These are phyloP conservation scores for Prorops nasuta DNA, from an alignment of 1,140 invertebrate species.

Conservation along the genomic window DNA sequence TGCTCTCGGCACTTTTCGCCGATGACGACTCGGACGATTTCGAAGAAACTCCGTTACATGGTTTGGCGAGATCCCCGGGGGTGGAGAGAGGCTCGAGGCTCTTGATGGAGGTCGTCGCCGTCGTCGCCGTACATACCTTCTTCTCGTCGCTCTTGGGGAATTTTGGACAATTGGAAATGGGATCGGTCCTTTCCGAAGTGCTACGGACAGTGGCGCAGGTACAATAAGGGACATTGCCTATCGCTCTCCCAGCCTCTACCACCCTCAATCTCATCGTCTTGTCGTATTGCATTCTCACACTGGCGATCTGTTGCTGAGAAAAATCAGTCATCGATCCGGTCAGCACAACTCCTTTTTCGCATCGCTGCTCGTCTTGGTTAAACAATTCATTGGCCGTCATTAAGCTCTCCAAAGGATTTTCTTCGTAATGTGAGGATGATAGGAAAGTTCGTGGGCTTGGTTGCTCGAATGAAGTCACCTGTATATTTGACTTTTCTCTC, in stretches of 20 bases:
- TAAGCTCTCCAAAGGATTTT: conserved; percentile 23
- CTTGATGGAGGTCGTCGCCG: neutral
- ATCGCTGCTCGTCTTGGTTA: conserved; percentile 15
- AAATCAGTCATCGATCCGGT: too few species aligned
- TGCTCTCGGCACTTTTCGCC: conserved; percentile 11
- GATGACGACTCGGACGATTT: conserved; percentile 32
- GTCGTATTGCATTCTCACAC: conserved; percentile 34
- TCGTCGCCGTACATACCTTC: conserved; percentile 13
- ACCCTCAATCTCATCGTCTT: conserved; percentile 19
- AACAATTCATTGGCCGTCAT: conserved; percentile 35
- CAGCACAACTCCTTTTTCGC: too few species aligned
- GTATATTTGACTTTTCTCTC: too few species aligned
- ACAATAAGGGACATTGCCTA: conserved; percentile 39
- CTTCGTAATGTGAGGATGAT: conserved; percentile 31
- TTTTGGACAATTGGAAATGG: conserved; percentile 4
- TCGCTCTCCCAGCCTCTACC: too few species aligned
- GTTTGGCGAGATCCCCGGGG: too few species aligned
- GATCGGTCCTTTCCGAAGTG: conserved; percentile 12
- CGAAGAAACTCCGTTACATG: conserved; percentile 34
- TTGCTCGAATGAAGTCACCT: conserved; percentile 50
- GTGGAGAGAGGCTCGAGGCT: too few species aligned
- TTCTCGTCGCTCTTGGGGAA: conserved; percentile 16
- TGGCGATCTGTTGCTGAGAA: conserved; percentile 22
- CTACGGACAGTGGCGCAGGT: conserved; percentile 41
- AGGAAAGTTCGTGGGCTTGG: conserved; percentile 43